Base-by-base conservation (phyloP, 2,888 invertebrate species). In the Athetis lepigone region DNA sequence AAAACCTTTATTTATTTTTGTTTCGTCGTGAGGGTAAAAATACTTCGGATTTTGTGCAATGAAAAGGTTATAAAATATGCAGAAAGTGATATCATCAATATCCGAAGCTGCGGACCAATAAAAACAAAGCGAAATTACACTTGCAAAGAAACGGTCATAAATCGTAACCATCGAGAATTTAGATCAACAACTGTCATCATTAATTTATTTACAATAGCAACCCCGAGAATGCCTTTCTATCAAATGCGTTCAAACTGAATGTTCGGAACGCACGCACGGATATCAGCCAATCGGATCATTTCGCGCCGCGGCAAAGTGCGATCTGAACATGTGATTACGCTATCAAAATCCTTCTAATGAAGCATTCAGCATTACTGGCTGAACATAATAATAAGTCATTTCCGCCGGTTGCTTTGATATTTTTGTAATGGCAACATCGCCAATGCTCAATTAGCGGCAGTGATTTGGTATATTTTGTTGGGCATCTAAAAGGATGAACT, bases 381-480 rank as follows among this genome's bases (percentile, higher is more conserved):
- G 84, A 77, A 79, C 81, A 80, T 81, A 84, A 82, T 83, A 84
- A 82, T 83, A 75, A 77, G 76, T 70, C 78, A 77, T 86, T 89
- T 93, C 93, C 93, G 92, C 90, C 90, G 93, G 88, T 75, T 51
- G 79, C 88, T 85, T 88, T 88, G 86, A 77, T 74, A 70, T 77
- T 80, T 81, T 84, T 85, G 82, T 77, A 80, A 73, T 74, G 74
- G 79, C 69, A 77, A 81, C 80, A 79, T 83, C 65, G 63, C n/a
- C n/a, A n/a, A n/a, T n/a, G n/a, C 77, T 83, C 90, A 92, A 93
- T 92, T 92, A 93, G 83, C 77, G 74, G 80, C 83, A 85, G 89
- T 93, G 92, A 93, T 89, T 87, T 84, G 85, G 81, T 88, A 87
- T 85, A 89, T 89, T 89, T 82, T 81, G 77, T 84, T 83, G 70